Base-by-base conservation (phyloP, 2,797 vertebrate species). In the Rhinophrynus dorsalis region DNA sequence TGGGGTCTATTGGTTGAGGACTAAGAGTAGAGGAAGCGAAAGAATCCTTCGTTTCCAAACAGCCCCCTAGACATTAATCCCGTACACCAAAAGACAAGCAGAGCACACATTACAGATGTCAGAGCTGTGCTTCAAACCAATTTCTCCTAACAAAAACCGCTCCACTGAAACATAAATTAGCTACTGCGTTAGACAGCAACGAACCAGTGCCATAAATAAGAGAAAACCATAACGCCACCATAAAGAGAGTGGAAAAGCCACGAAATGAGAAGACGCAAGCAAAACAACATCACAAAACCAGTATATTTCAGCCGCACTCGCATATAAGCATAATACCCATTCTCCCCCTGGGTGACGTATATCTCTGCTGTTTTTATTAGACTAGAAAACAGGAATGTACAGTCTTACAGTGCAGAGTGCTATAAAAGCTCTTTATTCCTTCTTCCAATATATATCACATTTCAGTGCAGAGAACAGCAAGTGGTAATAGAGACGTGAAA, bases 251-350 rank as follows among this genome's bases (percentile, higher is more conserved):
- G 70, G 70, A 67, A 73, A 73, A 73, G 55, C 70, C 70, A 73
- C 70, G 55, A 54, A 73, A 73, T 67, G 70, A 73, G 62, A 73
- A 59, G 65, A 73, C 70, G 70, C 70, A 73, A 73, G 70, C 70
- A 73, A 73, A 73, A 73, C 62, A 66, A 73, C 62, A 73, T 73
- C 70, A 66, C 70, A 73, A 66, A 66, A 73, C 70, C 70, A 73
- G 70, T 67, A 73, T 73, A 73, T 73, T 60, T 73, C 58, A 73
- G 62, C 62, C 47, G 55, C 62, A 73, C 70, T 65, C 70, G 29
- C 62, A 73, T 73, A 73, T 73, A 73, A 73, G 70, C 70, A 73
- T 73, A 73, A 73, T 73, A 38, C 70, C 69, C 70, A 73, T 73
- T 73, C 70, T 73, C 70, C 70, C 70, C 70, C 55, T 73, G 70